Evolutionary conservation across 1,140 invertebrate species (phyloP), one percentile per base, ranked within the genome.

Genomic region (Campoletis sonorensis): DNA sequence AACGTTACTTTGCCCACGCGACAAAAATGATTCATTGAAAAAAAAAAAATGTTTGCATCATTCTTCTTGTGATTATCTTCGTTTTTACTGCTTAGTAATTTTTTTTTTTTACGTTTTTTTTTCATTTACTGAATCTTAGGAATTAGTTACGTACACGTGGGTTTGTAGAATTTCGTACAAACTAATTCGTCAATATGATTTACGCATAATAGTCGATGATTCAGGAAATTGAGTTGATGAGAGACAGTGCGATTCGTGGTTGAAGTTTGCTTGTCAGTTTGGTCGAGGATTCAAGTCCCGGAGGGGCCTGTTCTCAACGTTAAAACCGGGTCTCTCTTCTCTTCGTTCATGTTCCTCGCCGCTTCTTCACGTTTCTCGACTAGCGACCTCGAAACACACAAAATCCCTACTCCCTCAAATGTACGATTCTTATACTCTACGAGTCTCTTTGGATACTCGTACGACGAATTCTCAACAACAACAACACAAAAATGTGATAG

Each of bases 311-410:
- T 30, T 70, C 67, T 70, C 67, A 30, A 15, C 67, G 30, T 27
- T n/a, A 16, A 70, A 70, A 70, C 67, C 67, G 67, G 67, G 67
- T 70, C 67, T 70, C n/a, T 70, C 67, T 33, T 64, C 51, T 64
- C 21, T 10, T 67, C 23, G 64, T 30, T 8, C 23, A 13, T 30
- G 26, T 13, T 67, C 23, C 64, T 70, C 27, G 8, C 33, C 30
- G 26, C 61, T 64, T 64, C 67, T 33, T 70, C 67, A 70, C 67
- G 67, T 70, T 70, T 70, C 67, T 70, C 67, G 11, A 27, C 67
- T 30, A 13, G 26, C 67, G 67, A 70, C 67, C 67, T 70, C 67
- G 67, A 70, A 70, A 70, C 67, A 70, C 67, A 70, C 67, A 70
- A 70, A 70, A 70, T 70, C 67, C 67, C 67, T 33, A 70, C 67